Percentiles rank a stretch among this genome's conserved stretches.
Evolutionary conservation across 2,113 vertebrate genomes (phyloP).

Genomic region (Falco punctatus): DNA sequence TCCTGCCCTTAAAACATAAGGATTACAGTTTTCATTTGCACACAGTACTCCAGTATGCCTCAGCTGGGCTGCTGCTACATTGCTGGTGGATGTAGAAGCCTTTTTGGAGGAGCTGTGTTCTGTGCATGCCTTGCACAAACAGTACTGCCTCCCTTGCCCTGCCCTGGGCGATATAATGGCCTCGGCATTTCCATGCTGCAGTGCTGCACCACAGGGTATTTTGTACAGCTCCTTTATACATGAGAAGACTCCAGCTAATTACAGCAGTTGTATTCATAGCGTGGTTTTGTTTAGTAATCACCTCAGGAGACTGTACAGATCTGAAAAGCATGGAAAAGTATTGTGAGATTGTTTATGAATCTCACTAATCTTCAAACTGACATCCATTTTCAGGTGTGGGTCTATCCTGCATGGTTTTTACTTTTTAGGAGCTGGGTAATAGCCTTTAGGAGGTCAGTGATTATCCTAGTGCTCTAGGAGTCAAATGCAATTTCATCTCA

Average conservation of each 20-base stretch:
- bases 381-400: constrained; percentile 19
- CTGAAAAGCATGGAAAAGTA: not conserved
- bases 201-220: not conserved
- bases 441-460: constrained; percentile 58
- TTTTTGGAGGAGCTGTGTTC: not conserved
- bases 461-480: constrained; percentile 51
- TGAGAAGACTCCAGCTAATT: not conserved
- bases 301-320: not conserved
- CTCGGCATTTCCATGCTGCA: not conserved
- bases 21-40: not conserved
- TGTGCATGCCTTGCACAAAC: accelerated
- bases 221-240: not conserved
- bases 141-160: not conserved
- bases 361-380: constrained; percentile 25
- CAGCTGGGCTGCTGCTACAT: not conserved
- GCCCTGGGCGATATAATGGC: not conserved
- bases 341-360: constrained; percentile 19
- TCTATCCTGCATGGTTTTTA: constrained; percentile 19
- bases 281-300: constrained; percentile 32
- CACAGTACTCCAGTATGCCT: not conserved
- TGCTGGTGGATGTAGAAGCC: not conserved
- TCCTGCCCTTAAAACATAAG: not conserved
- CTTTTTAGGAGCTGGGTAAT: constrained; percentile 46
- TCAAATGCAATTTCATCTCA: constrained; percentile 59
- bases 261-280: not conserved